A percentile compares a stretch with the other conserved stretches of the same genome.
These are phyloP conservation scores for Matsumurasca onukii DNA, from an alignment of 1,140 invertebrate species.

Conservation along the genomic window DNA sequence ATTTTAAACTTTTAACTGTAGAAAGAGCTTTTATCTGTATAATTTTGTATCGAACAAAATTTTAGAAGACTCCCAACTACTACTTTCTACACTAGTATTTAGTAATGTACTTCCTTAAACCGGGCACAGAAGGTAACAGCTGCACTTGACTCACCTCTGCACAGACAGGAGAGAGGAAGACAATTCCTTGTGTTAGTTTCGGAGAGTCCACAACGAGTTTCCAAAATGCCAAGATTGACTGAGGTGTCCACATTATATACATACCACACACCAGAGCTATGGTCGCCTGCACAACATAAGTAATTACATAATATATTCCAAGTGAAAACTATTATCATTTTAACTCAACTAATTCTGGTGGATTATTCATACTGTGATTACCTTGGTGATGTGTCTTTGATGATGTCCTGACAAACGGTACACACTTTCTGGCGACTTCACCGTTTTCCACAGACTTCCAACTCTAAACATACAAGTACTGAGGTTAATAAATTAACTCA, in stretches of 20 bases:
- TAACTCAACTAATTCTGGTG: not conserved
- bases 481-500: not conserved
- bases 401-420: constrained; percentile 19
- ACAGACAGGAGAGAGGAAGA: constrained; percentile 50
- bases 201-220: constrained; percentile 46
- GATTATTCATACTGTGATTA: constrained; percentile 17
- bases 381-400: constrained; percentile 25
- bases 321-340: not conserved
- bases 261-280: constrained; percentile 47
- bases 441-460: constrained; percentile 10
- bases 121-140: too few relatives aligned
- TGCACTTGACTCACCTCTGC: constrained; percentile 52
- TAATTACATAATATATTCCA: not conserved
- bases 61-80: too few relatives aligned
- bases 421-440: not conserved
- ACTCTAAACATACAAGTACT: not conserved
- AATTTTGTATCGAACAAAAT: too few relatives aligned
- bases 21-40: too few relatives aligned
- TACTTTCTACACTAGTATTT: too few relatives aligned
- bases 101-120: too few relatives aligned
- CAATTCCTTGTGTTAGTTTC: constrained; percentile 48
- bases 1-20: too few relatives aligned
- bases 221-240: constrained; percentile 48
- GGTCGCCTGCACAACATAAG: constrained; percentile 45
- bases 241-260: constrained; percentile 51